Evolutionary conservation across 1,140 invertebrate species (phyloP), one percentile per base, ranked within the genome.

Genomic region (Stratiolaelaps scimitus): DNA sequence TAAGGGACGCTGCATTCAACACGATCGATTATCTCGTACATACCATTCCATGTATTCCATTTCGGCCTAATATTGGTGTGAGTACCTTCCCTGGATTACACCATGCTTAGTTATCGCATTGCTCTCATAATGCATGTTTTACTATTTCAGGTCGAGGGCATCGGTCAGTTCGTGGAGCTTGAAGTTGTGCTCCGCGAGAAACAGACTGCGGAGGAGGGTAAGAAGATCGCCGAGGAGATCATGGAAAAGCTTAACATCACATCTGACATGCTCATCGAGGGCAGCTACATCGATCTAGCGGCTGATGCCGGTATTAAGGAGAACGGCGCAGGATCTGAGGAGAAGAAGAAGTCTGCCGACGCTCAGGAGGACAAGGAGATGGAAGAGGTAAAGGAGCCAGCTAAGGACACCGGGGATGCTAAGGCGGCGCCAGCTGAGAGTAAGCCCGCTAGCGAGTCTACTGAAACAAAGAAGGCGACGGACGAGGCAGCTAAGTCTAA

Each of bases 141-240:
- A 4, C 34, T 40, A 6, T 40, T 40, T 6, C 53, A 60, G 53
- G 92, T 95, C 0, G 76, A 84, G 70, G 80, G 78, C 64, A 78
- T 95, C 17, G 92, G 92, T 5, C 73, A 85, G 73, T 95, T 87
- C 73, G 83, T 93, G 79, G 91, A 95, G 78, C 77, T 95, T 44
- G 92, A 95, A 79, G 83, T 84, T 19, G 80, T 83, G 19, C 75
- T 90, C 53, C 73, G 74, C 6, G 80, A 84, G 13, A 80, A 83
- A 64, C 83, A 90, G 72, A 80, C 80, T 7, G 46, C 81, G 4
- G 81, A 84, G 70, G 79, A 84, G 56, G 88, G 86, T n/a, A 77
- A 87, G 70, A 71, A 71, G 13, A 84, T 89, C 66, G 87, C 85
- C 1, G 72, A 82, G 17, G 78, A 85, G 66, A 73, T 92, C 1